phyloP scores from a whole-genome alignment of 2,113 vertebrate genomes.

The Silurus asotus region DNA sequence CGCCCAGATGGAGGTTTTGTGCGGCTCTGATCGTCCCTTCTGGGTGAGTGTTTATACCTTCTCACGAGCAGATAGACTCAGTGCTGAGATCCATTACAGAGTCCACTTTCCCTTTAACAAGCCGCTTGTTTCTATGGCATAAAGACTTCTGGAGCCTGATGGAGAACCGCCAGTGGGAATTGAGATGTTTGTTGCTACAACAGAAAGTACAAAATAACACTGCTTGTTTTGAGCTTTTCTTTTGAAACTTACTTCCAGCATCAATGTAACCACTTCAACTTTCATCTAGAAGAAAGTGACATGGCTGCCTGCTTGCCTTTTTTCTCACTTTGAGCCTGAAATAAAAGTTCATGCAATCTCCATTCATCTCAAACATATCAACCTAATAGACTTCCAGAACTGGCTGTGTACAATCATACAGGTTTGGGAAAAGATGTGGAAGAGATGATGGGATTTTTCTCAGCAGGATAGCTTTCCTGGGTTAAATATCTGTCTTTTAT shows the following conservation, averaged over 20 bases:
- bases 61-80: background rate
- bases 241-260: background rate
- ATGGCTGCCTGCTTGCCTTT: background rate
- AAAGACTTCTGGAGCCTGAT: background rate
- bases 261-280: background rate
- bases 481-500: no score
- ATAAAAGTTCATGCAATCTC: background rate
- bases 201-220: background rate
- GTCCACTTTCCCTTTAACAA: no score
- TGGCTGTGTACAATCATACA: no score
- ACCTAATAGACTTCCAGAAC: no score
- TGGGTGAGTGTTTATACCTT: conserved; percentile 68
- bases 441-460: no score
- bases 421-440: no score
- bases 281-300: background rate
- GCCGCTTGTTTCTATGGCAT: no score
- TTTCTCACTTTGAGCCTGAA: background rate
- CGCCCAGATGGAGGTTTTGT: conserved; percentile 70
- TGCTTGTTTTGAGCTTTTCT: background rate
- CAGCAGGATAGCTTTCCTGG: no score
- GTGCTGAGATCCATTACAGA: no score
- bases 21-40: conserved; percentile 69
- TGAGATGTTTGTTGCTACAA: background rate
- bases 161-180: background rate
- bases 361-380: no score